A percentile compares a stretch with the other conserved stretches of the same genome.
Conservation (phyloP, 2,888 invertebrate species). For the Andrena camellia region DNA sequence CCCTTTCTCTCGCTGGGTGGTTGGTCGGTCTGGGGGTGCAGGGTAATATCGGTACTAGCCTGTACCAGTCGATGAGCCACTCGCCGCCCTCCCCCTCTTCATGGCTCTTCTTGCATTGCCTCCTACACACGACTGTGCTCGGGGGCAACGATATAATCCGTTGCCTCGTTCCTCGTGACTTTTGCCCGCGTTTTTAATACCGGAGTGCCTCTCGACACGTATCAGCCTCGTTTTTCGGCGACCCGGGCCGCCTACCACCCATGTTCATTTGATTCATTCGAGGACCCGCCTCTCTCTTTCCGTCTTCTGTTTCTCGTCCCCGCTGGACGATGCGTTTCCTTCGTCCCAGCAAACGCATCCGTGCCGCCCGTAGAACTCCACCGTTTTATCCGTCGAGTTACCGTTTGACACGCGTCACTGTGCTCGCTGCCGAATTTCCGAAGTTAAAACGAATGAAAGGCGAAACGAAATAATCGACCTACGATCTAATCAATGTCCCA, state of each 20-base stretch:
- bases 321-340: conserved; percentile 3
- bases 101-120: conserved; percentile 74
- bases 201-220: conserved; percentile 62
- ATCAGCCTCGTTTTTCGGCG: conserved; percentile 57
- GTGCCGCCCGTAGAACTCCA: background rate
- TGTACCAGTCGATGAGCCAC: conserved; percentile 83
- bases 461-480: no score
- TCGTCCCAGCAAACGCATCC: background rate
- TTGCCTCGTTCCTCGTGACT: conserved; percentile 71
- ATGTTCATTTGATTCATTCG: conserved; percentile 40
- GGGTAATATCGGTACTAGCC: conserved; percentile 84
- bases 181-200: conserved; percentile 65
- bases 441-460: background rate
- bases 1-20: conserved; percentile 65
- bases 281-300: conserved; percentile 2
- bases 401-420: conserved; percentile 5
- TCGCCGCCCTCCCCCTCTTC: conserved; percentile 72
- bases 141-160: conserved; percentile 79
- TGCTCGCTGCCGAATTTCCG: background rate
- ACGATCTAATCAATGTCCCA: no score
- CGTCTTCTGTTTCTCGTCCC: no score
- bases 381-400: background rate
- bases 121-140: conserved; percentile 74
- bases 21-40: conserved; percentile 71
- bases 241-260: conserved; percentile 4